Conservation (phyloP, 2,113 vertebrate species). For the Crotalus viridis region DNA sequence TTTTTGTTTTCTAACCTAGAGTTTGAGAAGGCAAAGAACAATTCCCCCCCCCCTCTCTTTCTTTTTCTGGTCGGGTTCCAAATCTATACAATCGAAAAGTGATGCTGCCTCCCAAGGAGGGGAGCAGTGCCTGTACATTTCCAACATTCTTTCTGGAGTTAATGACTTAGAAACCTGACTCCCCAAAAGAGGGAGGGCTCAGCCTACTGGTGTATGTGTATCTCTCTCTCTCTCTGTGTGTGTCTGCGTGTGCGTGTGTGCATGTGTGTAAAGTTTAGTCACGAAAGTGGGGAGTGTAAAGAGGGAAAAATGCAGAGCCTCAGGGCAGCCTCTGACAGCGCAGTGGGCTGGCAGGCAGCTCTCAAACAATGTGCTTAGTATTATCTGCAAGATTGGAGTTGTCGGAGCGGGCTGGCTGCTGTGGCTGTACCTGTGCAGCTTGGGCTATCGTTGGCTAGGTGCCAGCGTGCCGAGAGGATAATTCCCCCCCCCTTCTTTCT, state of each 20-base stretch:
- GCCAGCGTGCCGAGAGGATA: conserved; percentile 14
- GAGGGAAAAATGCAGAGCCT: conserved; percentile 27
- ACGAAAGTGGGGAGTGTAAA: background rate
- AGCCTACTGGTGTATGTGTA: background rate
- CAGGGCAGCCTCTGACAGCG: conserved; percentile 36
- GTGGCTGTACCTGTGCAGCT: conserved; percentile 12
- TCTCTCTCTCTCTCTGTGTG: background rate
- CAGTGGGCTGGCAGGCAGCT: conserved; percentile 24
- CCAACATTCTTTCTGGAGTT: conserved; percentile 24
- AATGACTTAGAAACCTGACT: conserved; percentile 27
- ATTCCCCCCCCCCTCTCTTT: background rate
- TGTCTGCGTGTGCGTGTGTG: background rate
- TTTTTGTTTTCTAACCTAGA: background rate
- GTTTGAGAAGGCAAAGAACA: background rate
- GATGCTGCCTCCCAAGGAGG: conserved; percentile 46
- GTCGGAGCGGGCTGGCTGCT: conserved; percentile 1
- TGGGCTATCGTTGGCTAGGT: conserved; percentile 27
- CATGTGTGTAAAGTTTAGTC: conserved; percentile 23
- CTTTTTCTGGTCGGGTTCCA: conserved; percentile 8
- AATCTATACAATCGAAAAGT: background rate
- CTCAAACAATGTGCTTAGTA: conserved; percentile 16
- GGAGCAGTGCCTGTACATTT: conserved; percentile 46
- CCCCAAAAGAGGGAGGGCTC: conserved; percentile 19
- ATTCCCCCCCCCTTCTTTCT: background rate
- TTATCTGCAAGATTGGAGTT: conserved; percentile 8